These are phyloP conservation scores for Nothoprocta pentlandii DNA, from an alignment of 2,113 vertebrate genomes.

Conservation along the genomic window DNA sequence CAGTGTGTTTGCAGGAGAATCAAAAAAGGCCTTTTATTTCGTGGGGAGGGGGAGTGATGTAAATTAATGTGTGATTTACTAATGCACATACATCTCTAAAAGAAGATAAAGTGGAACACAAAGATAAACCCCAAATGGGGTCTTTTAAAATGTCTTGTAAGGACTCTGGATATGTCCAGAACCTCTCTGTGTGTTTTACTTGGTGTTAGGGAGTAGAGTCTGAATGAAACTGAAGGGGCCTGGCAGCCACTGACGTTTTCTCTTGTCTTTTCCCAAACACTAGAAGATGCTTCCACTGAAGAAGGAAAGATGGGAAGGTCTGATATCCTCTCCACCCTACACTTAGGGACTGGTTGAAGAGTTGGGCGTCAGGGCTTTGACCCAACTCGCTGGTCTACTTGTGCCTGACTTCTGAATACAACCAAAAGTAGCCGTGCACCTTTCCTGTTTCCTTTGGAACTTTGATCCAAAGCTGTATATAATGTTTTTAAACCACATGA, in stretches of 20 bases:
- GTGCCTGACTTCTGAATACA: not conserved
- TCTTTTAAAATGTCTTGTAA: not conserved
- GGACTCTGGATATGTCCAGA: not conserved
- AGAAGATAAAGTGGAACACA: not conserved
- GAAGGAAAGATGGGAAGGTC: not conserved
- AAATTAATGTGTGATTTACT: not conserved
- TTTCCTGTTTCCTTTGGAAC: not conserved
- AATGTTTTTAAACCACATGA: not conserved
- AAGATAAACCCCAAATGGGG: not conserved
- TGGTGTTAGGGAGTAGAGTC: not conserved
- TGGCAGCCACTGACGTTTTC: not conserved
- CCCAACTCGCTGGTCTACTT: not conserved
- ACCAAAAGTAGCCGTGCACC: not conserved
- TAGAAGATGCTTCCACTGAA: not conserved
- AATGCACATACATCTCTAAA: not conserved
- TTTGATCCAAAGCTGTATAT: not conserved
- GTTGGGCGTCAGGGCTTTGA: not conserved
- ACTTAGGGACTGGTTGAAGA: accelerated
- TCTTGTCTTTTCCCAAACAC: not conserved
- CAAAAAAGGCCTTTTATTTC: not conserved
- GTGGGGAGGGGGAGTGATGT: not conserved
- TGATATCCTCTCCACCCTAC: not conserved
- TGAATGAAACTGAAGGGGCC: not conserved
- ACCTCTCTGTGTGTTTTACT: not conserved
- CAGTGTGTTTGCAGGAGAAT: not conserved